These are phyloP conservation scores for Drosophila sturtevanti DNA, from an alignment of 1,140 invertebrate species.

Conservation along the genomic window DNA sequence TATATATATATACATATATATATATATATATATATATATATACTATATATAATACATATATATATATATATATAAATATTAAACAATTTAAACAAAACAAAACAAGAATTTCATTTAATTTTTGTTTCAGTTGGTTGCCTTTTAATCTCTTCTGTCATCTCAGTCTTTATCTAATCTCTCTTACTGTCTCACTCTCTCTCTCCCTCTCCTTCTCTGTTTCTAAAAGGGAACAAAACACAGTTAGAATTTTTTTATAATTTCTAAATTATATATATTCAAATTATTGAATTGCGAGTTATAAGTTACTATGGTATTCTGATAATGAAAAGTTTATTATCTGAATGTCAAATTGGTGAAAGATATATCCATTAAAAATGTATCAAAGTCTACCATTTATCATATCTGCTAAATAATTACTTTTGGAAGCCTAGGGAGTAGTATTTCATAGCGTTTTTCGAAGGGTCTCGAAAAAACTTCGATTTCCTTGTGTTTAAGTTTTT, in stretches of 20 bases:
- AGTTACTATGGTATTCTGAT: no score
- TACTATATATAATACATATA: slow-evolving; percentile 44
- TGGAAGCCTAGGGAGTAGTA: no score
- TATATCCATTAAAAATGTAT: no score
- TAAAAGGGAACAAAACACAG: not conserved
- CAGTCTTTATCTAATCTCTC: not conserved
- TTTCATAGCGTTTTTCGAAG: no score
- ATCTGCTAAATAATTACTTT: no score
- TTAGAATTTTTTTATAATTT: not conserved
- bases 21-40: slow-evolving; percentile 37
- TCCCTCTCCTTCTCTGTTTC: not conserved
- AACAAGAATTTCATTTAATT: slow-evolving; percentile 56
- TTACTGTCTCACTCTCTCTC: not conserved
- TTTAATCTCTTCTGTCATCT: not conserved
- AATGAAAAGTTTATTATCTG: no score
- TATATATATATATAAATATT: slow-evolving; percentile 67
- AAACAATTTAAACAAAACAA: slow-evolving; percentile 49
- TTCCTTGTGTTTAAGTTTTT: no score
- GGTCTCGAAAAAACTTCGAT: no score
- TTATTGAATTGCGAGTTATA: no score
- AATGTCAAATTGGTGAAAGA: no score
- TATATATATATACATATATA: slow-evolving; percentile 45
- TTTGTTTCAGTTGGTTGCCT: slow-evolving; percentile 55
- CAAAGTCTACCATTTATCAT: no score
- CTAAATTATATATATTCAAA: no score